Percentiles rank a stretch among this genome's conserved stretches.
These are phyloP conservation scores for Takifugu rubripes DNA, from an alignment of 2,797 vertebrate genomes.

Conservation along the genomic window DNA sequence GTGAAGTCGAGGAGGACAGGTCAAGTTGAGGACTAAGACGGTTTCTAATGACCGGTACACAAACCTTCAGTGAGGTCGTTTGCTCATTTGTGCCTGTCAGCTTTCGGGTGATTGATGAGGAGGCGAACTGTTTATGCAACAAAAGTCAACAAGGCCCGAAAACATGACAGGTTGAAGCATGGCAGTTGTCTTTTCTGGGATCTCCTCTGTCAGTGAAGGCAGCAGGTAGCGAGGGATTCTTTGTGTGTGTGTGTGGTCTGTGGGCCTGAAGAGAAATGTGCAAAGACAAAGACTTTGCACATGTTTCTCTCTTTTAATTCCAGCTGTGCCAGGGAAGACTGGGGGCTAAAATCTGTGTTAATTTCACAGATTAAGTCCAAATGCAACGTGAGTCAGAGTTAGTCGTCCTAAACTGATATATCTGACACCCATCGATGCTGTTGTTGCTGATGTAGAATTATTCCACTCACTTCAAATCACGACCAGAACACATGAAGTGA, in stretches of 20 bases:
- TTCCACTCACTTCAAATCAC: background rate
- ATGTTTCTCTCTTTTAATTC: too few species aligned
- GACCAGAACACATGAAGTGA: background rate
- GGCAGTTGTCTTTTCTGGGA: conserved; percentile 41
- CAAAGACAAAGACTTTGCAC: background rate
- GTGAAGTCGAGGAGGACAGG: too few species aligned
- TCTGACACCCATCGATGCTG: too few species aligned
- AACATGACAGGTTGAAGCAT: conserved; percentile 61
- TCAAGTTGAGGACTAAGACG: too few species aligned
- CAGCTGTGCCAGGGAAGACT: too few species aligned
- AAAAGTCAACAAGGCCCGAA: conserved; percentile 41
- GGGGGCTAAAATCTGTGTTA: too few species aligned
- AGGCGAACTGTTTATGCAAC: conserved; percentile 57
- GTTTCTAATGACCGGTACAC: too few species aligned
- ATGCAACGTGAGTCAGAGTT: background rate
- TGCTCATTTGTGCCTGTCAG: conserved; percentile 34
- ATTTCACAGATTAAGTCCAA: too few species aligned
- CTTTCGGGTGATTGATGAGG: conserved; percentile 49
- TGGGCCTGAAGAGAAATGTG: conserved; percentile 9
- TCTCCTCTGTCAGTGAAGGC: conserved; percentile 48
- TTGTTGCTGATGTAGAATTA: background rate
- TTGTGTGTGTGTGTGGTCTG: conserved; percentile 36
- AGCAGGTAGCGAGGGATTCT: conserved; percentile 19
- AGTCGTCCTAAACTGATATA: background rate
- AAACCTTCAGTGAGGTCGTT: conserved; percentile 15